Base-by-base conservation (phyloP, 2,797 vertebrate genomes). In the Enteromius paludinosus region DNA sequence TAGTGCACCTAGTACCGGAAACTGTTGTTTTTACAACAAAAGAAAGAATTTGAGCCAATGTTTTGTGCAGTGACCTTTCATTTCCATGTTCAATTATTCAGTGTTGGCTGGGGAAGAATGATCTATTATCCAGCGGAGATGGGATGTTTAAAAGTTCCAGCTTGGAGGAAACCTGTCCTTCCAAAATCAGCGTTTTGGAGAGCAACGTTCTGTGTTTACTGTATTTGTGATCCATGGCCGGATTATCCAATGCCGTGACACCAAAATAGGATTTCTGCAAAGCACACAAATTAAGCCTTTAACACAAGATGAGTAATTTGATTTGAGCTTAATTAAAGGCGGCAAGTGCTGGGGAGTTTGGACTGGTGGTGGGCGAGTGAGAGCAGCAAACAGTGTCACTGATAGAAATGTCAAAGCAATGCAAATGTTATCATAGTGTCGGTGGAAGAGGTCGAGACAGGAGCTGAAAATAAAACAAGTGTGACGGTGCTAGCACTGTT, bases 61-160 rank as follows among this genome's bases (percentile, higher is more conserved):
- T 43, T 43, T 20, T 61, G 38, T 43, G 38, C 17, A 12, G 10
- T 43, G 72, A 74, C 72, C 72, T 59, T 74, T 59, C 4, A 59
- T 59, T 74, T 74, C 20, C 52, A 59, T 56, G 52, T 73, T 54
- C 30, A 35, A 35, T 33, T 73, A 54, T 73, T 54, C 47, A 62
- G 12, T 23, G 59, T 45, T 78, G 43, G 76, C 61, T n/a, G 59
- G 49, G 70, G 62, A 89, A 82, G 79, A 86, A 81, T 91, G 90
- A 89, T 89, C 93, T 93, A 93, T 93, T 92, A 86, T 93, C 88
- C 82, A 89, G 86, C 84, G 87, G 72, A 86, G 79, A 82, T 76
- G 87, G 88, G 89, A 91, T 88, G 93, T 89, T 85, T 86, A 87
- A 86, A 45, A 71, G 76, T 79, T 83, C 70, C 84, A 81, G 81